Percentiles rank a stretch among this genome's conserved stretches.
Conservation (phyloP, 1,140 invertebrate genomes). For the Melitaea cinxia region DNA sequence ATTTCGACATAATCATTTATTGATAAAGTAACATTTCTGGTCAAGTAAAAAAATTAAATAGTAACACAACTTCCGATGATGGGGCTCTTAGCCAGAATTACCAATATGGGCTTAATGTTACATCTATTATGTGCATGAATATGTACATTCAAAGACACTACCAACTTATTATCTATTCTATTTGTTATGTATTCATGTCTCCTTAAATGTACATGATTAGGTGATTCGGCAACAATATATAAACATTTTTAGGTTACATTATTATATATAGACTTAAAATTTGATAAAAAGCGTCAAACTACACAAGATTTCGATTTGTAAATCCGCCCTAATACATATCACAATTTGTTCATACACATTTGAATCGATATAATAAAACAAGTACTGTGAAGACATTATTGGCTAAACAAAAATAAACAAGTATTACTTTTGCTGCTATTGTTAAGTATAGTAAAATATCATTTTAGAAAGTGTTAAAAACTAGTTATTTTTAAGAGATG, state of each 20-base stretch:
- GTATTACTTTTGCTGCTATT: too few relatives aligned
- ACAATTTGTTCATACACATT: conserved; percentile 13
- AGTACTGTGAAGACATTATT: not conserved
- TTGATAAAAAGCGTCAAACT: conserved; percentile 16
- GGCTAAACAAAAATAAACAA: not conserved
- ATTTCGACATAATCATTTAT: conserved; percentile 74
- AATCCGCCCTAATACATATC: conserved; percentile 17
- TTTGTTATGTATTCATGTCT: conserved; percentile 8
- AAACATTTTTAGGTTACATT: conserved; percentile 14
- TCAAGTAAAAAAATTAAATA: conserved; percentile 67
- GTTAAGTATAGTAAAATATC: too few relatives aligned
- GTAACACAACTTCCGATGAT: conserved; percentile 51
- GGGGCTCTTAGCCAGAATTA: conserved; percentile 54
- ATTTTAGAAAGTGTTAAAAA: too few relatives aligned
- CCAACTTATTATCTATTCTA: conserved; percentile 9
- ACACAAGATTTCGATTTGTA: conserved; percentile 33
- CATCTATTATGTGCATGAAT: conserved; percentile 25
- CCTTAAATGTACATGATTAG: conserved; percentile 48
- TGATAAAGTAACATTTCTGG: conserved; percentile 72
- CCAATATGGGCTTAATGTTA: conserved; percentile 49
- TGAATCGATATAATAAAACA: not conserved
- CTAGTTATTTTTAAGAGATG: too few relatives aligned
- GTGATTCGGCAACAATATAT: conserved; percentile 62
- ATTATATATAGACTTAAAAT: conserved; percentile 13
- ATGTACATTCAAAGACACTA: conserved; percentile 8